A percentile compares a stretch with the other conserved stretches of the same genome.
These are phyloP conservation scores for Eupelmus urozonus DNA, from an alignment of 2,888 invertebrate species.

Conservation along the genomic window DNA sequence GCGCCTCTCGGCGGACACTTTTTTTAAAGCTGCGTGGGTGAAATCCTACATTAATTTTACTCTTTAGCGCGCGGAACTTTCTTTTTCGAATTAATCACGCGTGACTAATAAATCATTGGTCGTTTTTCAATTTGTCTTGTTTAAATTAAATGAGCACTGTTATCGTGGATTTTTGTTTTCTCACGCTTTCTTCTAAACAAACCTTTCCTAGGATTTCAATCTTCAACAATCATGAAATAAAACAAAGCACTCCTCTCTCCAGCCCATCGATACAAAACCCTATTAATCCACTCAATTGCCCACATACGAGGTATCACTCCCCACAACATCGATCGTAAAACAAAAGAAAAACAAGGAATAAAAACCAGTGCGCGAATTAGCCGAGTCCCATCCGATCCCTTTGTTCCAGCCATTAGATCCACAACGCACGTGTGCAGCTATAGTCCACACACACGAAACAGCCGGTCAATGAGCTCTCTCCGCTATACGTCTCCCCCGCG, in stretches of 20 bases:
- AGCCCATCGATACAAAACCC: no score
- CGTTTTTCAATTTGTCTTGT: neutral
- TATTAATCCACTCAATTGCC: no score
- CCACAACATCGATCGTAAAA: neutral
- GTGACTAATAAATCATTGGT: slow-evolving; percentile 26
- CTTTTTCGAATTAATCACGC: slow-evolving; percentile 39
- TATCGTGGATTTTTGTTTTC: neutral
- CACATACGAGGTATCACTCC: no score
- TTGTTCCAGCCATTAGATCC: slow-evolving; percentile 50
- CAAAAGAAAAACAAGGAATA: slow-evolving; percentile 16
- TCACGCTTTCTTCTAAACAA: no score
- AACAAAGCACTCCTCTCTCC: no score
- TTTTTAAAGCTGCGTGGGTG: neutral
- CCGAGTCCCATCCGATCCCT: slow-evolving; percentile 29
- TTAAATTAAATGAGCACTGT: neutral
- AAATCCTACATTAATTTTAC: slow-evolving; percentile 46
- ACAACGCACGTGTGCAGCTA: slow-evolving; percentile 1
- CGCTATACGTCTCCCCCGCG: neutral
- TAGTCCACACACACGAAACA: slow-evolving; percentile 38
- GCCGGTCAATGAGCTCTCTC: slow-evolving; percentile 71
- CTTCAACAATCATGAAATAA: no score
- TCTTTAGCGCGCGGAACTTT: slow-evolving; percentile 21
- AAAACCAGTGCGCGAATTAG: slow-evolving; percentile 30
- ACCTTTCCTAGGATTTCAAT: no score
- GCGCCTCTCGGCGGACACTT: neutral